phyloP scores from a whole-genome alignment of 2,888 invertebrate genomes.

The Limnephilus rhombicus region DNA sequence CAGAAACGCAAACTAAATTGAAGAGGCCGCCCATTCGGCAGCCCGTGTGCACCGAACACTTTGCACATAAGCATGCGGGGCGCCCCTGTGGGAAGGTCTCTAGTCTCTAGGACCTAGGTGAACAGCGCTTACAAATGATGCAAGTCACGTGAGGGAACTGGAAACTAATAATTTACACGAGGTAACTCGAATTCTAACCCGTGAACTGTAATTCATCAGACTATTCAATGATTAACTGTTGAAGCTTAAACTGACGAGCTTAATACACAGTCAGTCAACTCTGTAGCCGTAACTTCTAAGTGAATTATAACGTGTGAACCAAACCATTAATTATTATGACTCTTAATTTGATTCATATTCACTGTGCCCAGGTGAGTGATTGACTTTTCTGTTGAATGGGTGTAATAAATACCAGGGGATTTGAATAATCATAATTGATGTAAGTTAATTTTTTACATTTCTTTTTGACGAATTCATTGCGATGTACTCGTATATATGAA shows the following conservation, averaged over 20 bases:
- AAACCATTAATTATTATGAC: neutral
- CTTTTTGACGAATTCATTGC: neutral
- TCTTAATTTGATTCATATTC: neutral
- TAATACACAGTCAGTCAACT: neutral
- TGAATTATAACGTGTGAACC: neutral
- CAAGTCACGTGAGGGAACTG: neutral
- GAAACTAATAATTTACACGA: neutral
- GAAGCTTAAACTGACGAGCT: neutral
- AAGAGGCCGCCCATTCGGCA: neutral
- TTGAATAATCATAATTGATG: neutral
- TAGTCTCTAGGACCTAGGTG: neutral
- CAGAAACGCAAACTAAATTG: neutral
- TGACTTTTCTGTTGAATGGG: neutral
- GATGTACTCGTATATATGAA: neutral
- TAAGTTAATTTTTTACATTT: neutral
- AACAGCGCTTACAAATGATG: neutral
- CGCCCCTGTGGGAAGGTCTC: neutral
- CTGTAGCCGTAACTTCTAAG: neutral
- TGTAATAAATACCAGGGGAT: neutral
- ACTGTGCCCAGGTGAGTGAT: neutral
- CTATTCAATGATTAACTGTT: neutral
- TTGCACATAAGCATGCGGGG: neutral
- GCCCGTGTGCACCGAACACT: neutral
- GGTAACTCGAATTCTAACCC: neutral
- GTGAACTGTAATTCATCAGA: constrained; percentile 10